phyloP scores from a whole-genome alignment of 2,797 vertebrate species.

The Hippocampus kuda region DNA sequence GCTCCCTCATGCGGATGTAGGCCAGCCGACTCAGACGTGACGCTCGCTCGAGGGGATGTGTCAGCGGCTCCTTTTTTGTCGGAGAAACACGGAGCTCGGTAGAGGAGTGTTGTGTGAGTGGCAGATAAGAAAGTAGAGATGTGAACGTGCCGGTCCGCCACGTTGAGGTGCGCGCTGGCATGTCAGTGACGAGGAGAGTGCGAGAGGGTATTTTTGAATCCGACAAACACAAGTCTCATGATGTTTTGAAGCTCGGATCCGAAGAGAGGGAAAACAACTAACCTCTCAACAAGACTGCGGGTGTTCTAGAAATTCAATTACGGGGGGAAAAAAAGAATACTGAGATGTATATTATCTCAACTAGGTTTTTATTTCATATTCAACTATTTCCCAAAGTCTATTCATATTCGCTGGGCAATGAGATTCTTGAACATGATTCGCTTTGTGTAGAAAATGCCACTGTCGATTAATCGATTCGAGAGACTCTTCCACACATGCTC shows the following conservation, averaged over 20 bases:
- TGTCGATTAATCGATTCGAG: slow-evolving; percentile 38
- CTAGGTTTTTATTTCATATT: too few species aligned
- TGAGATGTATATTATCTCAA: too few species aligned
- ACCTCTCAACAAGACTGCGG: slow-evolving; percentile 21
- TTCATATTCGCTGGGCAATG: background rate
- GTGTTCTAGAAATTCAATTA: slow-evolving; percentile 27
- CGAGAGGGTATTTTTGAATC: slow-evolving; percentile 38
- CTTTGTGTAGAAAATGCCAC: slow-evolving; percentile 8
- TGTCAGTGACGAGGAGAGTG: slow-evolving; percentile 18
- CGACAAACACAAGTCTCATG: slow-evolving; percentile 56
- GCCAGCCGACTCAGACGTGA: slow-evolving; percentile 5
- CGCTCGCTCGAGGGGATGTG: slow-evolving; percentile 11
- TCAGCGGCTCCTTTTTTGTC: slow-evolving; percentile 17
- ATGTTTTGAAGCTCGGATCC: slow-evolving; percentile 55
- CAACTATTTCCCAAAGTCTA: too few species aligned
- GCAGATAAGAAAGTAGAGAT: slow-evolving; percentile 32
- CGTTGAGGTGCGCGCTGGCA: slow-evolving; percentile 14
- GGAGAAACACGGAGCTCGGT: slow-evolving; percentile 13
- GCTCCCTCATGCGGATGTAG: slow-evolving; percentile 28
- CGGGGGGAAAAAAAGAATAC: slow-evolving; percentile 1
- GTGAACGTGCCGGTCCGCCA: slow-evolving; percentile 11
- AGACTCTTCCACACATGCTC: slow-evolving; percentile 34
- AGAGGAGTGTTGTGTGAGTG: slow-evolving; percentile 6
- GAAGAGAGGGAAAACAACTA: slow-evolving; percentile 17
- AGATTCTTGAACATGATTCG: background rate